Conservation (phyloP, 2,888 invertebrate genomes). For the Megastigmus dorsalis region DNA sequence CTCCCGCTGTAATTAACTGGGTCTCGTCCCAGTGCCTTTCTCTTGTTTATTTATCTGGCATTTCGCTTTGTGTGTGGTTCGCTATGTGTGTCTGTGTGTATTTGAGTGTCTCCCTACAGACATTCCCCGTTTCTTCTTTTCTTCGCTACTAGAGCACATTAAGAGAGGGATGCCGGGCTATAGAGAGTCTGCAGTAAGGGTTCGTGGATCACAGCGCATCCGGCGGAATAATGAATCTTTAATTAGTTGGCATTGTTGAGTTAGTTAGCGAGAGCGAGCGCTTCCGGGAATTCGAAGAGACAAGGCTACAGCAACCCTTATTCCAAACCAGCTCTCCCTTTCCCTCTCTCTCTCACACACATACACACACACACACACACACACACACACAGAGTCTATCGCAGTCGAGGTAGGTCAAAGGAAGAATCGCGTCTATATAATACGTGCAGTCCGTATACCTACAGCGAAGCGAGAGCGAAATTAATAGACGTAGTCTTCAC, state of each 20-base stretch:
- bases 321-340: no score
- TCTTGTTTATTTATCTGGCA: slow-evolving; percentile 22
- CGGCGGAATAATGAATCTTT: slow-evolving; percentile 62
- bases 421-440: neutral
- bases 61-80: slow-evolving; percentile 23
- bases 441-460: neutral
- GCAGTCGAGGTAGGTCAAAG: slow-evolving; percentile 1
- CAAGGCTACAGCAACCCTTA: no score
- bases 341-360: no score
- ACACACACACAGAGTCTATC: no score
- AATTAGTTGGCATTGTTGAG: slow-evolving; percentile 65
- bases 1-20: slow-evolving; percentile 4
- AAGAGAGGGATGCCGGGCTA: neutral
- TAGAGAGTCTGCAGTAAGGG: neutral
- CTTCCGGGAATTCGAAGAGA: slow-evolving; percentile 16
- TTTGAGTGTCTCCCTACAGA: no score
- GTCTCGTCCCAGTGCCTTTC: neutral
- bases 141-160: neutral
- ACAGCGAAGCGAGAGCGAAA: neutral
- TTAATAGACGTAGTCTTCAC: neutral
- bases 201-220: slow-evolving; percentile 9
- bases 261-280: slow-evolving; percentile 56
- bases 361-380: no score
- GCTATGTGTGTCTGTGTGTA: no score
- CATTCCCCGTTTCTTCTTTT: neutral